Conservation (phyloP, 2,888 invertebrate species). For the Nephrotoma flavescens region DNA sequence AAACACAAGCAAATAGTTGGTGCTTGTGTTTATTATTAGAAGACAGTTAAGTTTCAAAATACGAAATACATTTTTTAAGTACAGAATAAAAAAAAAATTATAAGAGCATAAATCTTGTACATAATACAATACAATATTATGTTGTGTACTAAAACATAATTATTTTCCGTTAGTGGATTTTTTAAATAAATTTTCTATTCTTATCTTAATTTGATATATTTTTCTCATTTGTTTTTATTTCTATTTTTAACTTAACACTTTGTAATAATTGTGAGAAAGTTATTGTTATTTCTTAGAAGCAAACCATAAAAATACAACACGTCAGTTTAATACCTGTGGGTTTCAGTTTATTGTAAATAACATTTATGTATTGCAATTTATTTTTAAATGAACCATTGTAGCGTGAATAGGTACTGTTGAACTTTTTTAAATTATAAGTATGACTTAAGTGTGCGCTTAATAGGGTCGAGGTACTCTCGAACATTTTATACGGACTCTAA, state of each 20-base stretch:
- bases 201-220: background rate
- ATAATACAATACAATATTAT: background rate
- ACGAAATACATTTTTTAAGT: background rate
- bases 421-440: no score
- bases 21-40: background rate
- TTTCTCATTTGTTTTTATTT: background rate
- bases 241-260: background rate
- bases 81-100: slow-evolving; percentile 5
- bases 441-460: no score
- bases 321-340: no score
- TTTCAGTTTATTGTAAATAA: no score
- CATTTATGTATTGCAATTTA: no score
- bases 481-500: no score
- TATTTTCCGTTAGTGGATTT: background rate
- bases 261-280: background rate
- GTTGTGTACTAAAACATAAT: background rate
- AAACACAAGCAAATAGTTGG: background rate
- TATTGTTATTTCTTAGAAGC: background rate
- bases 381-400: no score
- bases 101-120: background rate
- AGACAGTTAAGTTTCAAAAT: slow-evolving; percentile 6
- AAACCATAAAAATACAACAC: background rate
- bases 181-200: background rate
- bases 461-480: no score
- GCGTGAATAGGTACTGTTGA: no score